These are phyloP conservation scores for Eurosta solidaginis DNA, from an alignment of 1,140 invertebrate species.

Conservation along the genomic window DNA sequence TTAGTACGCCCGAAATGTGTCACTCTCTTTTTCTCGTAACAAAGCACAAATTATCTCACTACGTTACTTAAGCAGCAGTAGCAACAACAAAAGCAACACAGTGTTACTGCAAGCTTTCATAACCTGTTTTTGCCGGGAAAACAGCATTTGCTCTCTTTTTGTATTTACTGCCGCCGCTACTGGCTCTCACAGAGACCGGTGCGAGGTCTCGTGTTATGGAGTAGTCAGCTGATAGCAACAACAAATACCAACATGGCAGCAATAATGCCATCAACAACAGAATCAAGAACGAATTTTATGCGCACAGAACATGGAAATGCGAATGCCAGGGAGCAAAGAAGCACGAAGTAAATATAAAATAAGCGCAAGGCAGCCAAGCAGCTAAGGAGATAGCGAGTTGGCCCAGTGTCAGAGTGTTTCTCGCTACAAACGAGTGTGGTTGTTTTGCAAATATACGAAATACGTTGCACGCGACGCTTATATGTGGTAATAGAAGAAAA, in stretches of 20 bases:
- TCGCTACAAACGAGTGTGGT: slow-evolving; percentile 26
- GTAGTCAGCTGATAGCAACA: not conserved
- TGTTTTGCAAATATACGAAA: slow-evolving; percentile 7
- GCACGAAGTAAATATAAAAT: not conserved
- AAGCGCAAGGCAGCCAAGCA: slow-evolving; percentile 6
- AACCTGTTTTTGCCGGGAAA: slow-evolving; percentile 11
- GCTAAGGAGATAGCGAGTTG: not conserved
- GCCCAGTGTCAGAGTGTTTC: slow-evolving; percentile 21
- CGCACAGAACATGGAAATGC: not conserved
- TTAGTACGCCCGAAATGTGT: no score
- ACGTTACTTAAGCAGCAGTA: not conserved
- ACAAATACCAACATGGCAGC: not conserved
- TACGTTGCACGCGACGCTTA: not conserved
- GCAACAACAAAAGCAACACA: not conserved
- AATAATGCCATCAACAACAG: slow-evolving; percentile 6
- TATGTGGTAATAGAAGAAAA: slow-evolving; percentile 1
- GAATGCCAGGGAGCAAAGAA: not conserved
- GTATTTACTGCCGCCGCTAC: not conserved
- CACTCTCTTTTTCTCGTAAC: no score
- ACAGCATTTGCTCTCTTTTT: not conserved
- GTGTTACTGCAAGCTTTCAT: not conserved
- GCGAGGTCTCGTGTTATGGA: not conserved
- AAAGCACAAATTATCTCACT: no score
- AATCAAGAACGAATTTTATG: not conserved
- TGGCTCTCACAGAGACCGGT: not conserved